These are phyloP conservation scores for Listronotus oregonensis DNA, from an alignment of 1,140 invertebrate species.

Conservation along the genomic window DNA sequence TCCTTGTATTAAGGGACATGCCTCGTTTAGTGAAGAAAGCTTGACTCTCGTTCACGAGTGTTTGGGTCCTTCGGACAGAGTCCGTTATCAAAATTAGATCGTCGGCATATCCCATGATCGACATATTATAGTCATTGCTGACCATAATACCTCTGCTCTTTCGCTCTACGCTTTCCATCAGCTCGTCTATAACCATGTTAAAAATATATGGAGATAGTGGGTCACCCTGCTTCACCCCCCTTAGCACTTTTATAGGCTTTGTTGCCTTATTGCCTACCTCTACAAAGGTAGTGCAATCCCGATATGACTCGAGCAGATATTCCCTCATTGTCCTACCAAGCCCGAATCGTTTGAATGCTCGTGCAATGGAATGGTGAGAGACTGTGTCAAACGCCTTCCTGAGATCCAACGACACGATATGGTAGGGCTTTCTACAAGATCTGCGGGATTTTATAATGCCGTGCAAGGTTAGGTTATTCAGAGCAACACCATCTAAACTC, in stretches of 20 bases:
- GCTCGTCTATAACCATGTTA: slow-evolving; percentile 57
- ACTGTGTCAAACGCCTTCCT: slow-evolving; percentile 31
- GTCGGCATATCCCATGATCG: slow-evolving; percentile 21
- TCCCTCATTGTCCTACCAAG: neutral
- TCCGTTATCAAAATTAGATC: slow-evolving; percentile 16
- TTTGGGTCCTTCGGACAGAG: neutral
- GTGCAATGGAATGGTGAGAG: slow-evolving; percentile 6
- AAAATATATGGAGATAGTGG: slow-evolving; percentile 58
- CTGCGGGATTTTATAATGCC: slow-evolving; percentile 39
- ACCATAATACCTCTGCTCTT: neutral
- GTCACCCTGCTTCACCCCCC: slow-evolving; percentile 58
- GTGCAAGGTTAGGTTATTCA: slow-evolving; percentile 43
- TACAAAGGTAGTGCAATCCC: slow-evolving; percentile 34
- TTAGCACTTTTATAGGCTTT: slow-evolving; percentile 39
- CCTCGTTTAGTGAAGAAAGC: slow-evolving; percentile 5
- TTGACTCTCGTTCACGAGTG: neutral
- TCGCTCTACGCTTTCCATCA: slow-evolving; percentile 38
- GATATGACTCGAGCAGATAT: slow-evolving; percentile 42
- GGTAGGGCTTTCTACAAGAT: slow-evolving; percentile 41
- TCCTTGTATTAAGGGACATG: neutral
- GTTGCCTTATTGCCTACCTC: slow-evolving; percentile 29
- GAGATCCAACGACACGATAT: slow-evolving; percentile 51
- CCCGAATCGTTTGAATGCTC: neutral
- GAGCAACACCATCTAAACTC: neutral
- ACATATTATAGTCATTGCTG: neutral